Base-by-base conservation (phyloP, 2,113 vertebrate genomes). In the Embiotoca jacksoni region DNA sequence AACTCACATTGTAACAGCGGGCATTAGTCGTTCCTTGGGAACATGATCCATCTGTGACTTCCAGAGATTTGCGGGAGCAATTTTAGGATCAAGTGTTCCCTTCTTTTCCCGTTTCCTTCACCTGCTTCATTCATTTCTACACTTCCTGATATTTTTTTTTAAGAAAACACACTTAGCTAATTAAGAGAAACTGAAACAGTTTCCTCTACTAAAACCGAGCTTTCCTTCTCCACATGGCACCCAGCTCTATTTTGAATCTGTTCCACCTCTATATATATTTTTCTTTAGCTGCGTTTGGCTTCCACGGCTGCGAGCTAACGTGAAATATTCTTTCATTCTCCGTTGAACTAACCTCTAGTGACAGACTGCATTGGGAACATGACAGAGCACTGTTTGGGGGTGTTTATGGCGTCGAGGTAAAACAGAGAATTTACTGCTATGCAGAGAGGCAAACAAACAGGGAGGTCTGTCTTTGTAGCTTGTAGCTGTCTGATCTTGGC, bases 381-480 rank as follows among this genome's bases (percentile, higher is more conserved):
- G 33, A 23, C 23, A 23, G 23, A 72, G 59, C 15, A 5, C 33
- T n/a, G 36, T 58, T 57, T 56, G 62, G n/a, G 7, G 23, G 23
- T 23, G 23, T 23, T 23, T 78, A 58, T 30, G 31, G 59, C 2
- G 30, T 23, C 1, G 41, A 70, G 33, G 23, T 65, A 61, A 72
- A 78, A 70, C 30, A 44, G 6, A 50, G 23, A 59, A 81, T 75
- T 59, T 52, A 65, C 35, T 16, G 67, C 9, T 57, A 67, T 41
- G 37, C 53, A 75, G 37, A 73, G 49, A 73, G 49, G 16, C 59
- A 75, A 72, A 54, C 60, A 75, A 72, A 78, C 60, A 32, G 3
- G 56, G 62, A 41, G 78, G 61, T 60, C 58, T 54, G 59, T 59
- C 81, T 83, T 69, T 83, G 74, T 58, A 52, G 69, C 56, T 53